A percentile compares a stretch with the other conserved stretches of the same genome.
Evolutionary conservation across 2,888 invertebrate genomes (phyloP).

Genomic region (Heliconius hortense): DNA sequence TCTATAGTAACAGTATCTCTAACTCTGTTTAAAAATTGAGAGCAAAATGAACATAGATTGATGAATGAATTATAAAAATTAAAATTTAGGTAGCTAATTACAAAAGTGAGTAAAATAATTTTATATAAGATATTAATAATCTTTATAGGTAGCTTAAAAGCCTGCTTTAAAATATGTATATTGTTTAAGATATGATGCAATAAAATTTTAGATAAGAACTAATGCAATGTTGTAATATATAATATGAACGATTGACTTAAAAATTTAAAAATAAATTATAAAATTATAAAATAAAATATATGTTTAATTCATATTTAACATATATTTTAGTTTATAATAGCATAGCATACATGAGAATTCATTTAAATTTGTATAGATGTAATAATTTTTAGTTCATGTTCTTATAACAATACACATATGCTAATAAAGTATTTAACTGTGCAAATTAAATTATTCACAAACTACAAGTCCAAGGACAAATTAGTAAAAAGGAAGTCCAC

Average conservation of each 20-base stretch:
- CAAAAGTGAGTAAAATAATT: neutral
- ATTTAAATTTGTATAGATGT: neutral
- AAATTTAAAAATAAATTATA: neutral
- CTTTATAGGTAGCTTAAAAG: neutral
- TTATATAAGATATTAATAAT: neutral
- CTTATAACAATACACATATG: neutral
- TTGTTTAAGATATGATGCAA: neutral
- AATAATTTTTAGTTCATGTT: neutral
- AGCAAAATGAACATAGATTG: neutral
- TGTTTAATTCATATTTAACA: too few species aligned
- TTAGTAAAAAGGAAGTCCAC: neutral
- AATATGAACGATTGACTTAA: neutral
- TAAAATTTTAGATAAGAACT: slow-evolving; percentile 2
- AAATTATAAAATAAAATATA: neutral
- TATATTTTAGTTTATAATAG: too few species aligned
- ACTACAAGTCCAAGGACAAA: slow-evolving; percentile 1
- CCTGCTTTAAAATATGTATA: neutral
- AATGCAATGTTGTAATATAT: neutral
- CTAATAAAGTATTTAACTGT: neutral
- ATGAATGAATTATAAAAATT: neutral
- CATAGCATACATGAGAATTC: neutral
- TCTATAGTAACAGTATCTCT: too few species aligned
- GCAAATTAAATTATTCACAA: neutral
- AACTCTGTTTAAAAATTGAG: too few species aligned
- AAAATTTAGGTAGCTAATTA: neutral